phyloP scores from a whole-genome alignment of 2,113 vertebrate genomes.

The Tragelaphus scriptus region DNA sequence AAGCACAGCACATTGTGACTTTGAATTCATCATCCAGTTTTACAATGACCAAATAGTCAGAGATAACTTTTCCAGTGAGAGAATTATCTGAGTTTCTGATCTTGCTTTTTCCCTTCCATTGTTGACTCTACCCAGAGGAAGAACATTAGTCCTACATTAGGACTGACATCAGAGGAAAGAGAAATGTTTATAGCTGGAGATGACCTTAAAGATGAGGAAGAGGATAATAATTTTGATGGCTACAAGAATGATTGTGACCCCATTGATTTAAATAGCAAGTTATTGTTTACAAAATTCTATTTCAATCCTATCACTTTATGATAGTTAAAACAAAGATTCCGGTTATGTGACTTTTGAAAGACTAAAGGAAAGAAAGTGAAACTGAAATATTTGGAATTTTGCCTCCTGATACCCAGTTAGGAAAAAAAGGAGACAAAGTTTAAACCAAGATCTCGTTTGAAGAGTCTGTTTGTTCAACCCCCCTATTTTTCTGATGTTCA shows the following conservation, averaged over 20 bases:
- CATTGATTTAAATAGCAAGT: not conserved
- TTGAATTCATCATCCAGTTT: not conserved
- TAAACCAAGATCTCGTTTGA: not conserved
- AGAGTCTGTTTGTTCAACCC: not conserved
- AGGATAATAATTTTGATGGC: not conserved
- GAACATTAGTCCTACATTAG: not conserved
- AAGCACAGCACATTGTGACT: not conserved
- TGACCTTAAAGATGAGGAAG: not conserved
- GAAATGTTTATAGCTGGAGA: not conserved
- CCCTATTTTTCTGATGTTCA: not conserved
- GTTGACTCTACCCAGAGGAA: not conserved
- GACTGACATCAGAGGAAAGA: slow-evolving; percentile 41
- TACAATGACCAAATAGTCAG: not conserved
- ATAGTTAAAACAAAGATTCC: not conserved
- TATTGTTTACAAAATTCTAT: slow-evolving; percentile 19
- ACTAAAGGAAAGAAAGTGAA: slow-evolving; percentile 26
- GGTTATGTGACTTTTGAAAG: not conserved
- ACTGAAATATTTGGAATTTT: slow-evolving; percentile 34
- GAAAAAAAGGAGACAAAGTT: not conserved
- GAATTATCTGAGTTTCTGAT: not conserved
- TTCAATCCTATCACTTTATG: not conserved
- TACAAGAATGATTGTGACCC: not conserved
- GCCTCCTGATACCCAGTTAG: not conserved
- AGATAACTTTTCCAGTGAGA: not conserved
- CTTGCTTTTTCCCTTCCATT: not conserved